A percentile compares a stretch with the other conserved stretches of the same genome.
Evolutionary conservation across 2,888 invertebrate species (phyloP).

Genomic region (Melieria picta): DNA sequence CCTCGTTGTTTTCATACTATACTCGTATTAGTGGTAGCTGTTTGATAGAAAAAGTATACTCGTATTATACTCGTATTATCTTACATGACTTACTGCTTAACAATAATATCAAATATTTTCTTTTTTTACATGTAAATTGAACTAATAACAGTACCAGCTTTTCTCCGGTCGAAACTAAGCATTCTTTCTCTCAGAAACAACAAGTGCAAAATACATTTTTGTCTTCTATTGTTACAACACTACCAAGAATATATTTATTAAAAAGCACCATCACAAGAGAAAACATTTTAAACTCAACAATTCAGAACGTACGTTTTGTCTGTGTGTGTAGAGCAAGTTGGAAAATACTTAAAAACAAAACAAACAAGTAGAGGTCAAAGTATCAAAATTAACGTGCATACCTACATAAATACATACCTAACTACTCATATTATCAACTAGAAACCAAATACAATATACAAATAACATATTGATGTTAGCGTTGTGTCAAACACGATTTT

Average conservation of each 20-base stretch:
- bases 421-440: neutral
- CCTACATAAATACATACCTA: neutral
- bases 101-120: slow-evolving; percentile 3
- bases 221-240: slow-evolving; percentile 6
- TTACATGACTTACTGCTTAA: no score
- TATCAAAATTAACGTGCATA: slow-evolving; percentile 8
- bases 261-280: slow-evolving; percentile 5
- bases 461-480: slow-evolving; percentile 35
- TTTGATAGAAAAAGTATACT: neutral
- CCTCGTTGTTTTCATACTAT: no score
- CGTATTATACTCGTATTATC: neutral
- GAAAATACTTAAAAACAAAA: neutral
- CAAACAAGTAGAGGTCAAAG: neutral
- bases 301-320: no score
- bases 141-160: slow-evolving; percentile 74
- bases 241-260: neutral
- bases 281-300: neutral
- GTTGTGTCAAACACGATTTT: slow-evolving; percentile 33
- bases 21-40: neutral
- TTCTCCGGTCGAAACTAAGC: slow-evolving; percentile 74
- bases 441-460: neutral
- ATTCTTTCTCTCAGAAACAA: slow-evolving; percentile 23
- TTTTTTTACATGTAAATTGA: slow-evolving; percentile 62
- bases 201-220: neutral
- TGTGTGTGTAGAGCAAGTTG: no score